Base-by-base conservation (phyloP, 64 coral and sea anemone genomes). In the Orbicella faveolata region DNA sequence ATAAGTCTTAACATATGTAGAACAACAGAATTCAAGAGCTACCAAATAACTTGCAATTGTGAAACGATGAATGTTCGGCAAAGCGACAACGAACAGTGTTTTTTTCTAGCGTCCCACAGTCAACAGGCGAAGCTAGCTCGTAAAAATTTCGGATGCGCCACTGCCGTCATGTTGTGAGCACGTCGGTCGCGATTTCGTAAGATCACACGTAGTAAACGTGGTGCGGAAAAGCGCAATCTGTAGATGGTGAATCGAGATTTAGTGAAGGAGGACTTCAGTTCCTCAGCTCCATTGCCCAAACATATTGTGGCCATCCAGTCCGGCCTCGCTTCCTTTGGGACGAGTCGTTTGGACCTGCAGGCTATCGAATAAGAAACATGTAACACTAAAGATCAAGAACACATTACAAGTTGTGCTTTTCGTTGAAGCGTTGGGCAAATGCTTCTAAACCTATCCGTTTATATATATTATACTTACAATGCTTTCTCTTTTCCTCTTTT, bases 301-400 rank as follows among this genome's bases (percentile, higher is more conserved):
- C 95, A 81, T 97, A 92, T 33, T 97, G 95, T 4, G 95, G 95
- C 95, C 95, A 97, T 12, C 95, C 95, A 16, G 95, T 97, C 72
- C 95, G 51, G 21, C 95, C 95, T 73, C 95, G 83, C n/a, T 97
- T 97, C 39, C 95, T 87, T 13, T 92, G 95, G 2, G 95, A 61
- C 44, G 93, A 54, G 26, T 97, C 95, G 15, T 74, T 90, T 89
- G 90, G 86, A 19, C 7, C 23, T 52, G 44, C 79, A 77, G 87
- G 76, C 67, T 76, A 54, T 68, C n/a, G 39, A 63, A 18, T 34
- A 70, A 59, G 16, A 86, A 52, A 36, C 77, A 73, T 34, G 26
- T 9, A 76, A 79, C 64, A 11, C 39, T 79, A 53, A 36, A 41
- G 67, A 84, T 35, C 44, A 88, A 33, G 51, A 74, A 73, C 37